Evolutionary conservation across 2,113 vertebrate species (phyloP).

Genomic region (Jacana jacana): DNA sequence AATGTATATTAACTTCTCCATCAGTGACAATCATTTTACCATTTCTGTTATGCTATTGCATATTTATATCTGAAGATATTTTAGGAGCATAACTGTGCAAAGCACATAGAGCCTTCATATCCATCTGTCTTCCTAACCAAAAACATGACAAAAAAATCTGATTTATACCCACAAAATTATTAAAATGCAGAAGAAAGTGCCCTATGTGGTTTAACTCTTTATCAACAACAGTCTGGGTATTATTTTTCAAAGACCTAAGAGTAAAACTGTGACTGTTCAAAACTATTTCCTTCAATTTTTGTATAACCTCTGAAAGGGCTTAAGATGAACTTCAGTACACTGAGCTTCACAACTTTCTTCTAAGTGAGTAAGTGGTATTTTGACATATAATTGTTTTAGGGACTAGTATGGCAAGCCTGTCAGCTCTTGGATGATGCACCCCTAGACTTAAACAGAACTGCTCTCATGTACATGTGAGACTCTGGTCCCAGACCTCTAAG

Average conservation of each 20-base stretch:
- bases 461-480: not conserved
- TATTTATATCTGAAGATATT: not conserved
- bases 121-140: not conserved
- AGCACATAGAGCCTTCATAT: not conserved
- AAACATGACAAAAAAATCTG: not conserved
- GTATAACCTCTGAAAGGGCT: not conserved
- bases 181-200: not conserved
- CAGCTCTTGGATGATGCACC: not conserved
- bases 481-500: not conserved
- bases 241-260: not conserved
- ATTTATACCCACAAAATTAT: not conserved
- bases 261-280: not conserved
- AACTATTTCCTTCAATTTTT: not conserved
- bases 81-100: not conserved
- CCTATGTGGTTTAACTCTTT: not conserved
- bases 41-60: not conserved
- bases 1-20: not conserved
- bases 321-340: not conserved
- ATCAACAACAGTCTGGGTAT: not conserved
- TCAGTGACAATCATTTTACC: not conserved
- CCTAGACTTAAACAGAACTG: not conserved
- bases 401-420: not conserved
- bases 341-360: not conserved
- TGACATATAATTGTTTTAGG: not conserved
- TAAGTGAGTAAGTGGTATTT: not conserved